Evolutionary conservation across 2,888 invertebrate genomes (phyloP).

Genomic region (Phortica magna): DNA sequence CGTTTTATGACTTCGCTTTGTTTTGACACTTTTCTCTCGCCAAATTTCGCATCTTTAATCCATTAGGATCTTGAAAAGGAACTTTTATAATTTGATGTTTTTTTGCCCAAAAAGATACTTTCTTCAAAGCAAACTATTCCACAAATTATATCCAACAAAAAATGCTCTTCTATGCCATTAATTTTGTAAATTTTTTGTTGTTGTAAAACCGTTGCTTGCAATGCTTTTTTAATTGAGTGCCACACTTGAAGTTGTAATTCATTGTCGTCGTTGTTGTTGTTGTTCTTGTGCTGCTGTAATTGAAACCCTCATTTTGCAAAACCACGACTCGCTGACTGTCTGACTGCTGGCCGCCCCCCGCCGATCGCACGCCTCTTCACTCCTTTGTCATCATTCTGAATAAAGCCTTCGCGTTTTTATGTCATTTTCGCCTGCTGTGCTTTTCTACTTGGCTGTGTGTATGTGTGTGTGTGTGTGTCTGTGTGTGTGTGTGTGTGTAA

Average conservation of each 20-base stretch:
- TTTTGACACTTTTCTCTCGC: constrained; percentile 28
- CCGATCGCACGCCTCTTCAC: too few relatives aligned
- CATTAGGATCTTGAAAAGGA: too few relatives aligned
- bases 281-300: not conserved
- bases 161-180: too few relatives aligned
- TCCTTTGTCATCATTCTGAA: too few relatives aligned
- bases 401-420: not conserved
- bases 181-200: not conserved
- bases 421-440: constrained; percentile 10
- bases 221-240: not conserved
- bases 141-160: too few relatives aligned
- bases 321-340: not conserved
- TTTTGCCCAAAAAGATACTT: not conserved
- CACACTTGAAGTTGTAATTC: not conserved
- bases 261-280: not conserved
- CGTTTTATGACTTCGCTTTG: constrained; percentile 18
- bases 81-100: too few relatives aligned
- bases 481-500: not conserved
- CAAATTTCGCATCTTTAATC: not conserved
- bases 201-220: too few relatives aligned
- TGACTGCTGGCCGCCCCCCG: too few relatives aligned
- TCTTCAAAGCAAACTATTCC: not conserved
- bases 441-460: not conserved
- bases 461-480: not conserved
- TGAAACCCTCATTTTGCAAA: not conserved